A percentile compares a stretch with the other conserved stretches of the same genome.
Conservation (phyloP, 2,797 vertebrate species). For the Psittacula derbiana region DNA sequence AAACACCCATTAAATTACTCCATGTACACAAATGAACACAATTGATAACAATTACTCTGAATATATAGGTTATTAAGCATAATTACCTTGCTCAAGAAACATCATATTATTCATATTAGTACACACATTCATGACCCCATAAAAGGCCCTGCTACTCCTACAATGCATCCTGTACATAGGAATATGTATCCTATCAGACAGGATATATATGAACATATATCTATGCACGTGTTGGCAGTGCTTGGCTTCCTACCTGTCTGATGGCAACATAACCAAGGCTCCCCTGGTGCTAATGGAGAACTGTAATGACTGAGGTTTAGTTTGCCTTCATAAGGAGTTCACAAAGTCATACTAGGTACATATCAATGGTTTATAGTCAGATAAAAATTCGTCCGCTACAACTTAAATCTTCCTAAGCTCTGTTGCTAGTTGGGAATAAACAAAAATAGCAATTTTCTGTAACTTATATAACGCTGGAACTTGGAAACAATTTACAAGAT, state of each 20-base stretch:
- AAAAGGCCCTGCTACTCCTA: neutral
- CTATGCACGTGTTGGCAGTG: accelerated
- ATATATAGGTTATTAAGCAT: slow-evolving; percentile 32
- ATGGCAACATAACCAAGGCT: accelerated
- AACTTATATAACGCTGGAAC: neutral
- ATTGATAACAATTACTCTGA: slow-evolving; percentile 29
- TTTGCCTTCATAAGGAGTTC: neutral
- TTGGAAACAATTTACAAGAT: neutral
- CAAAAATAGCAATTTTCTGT: neutral
- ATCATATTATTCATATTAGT: neutral
- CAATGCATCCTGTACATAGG: neutral
- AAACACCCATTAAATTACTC: slow-evolving; percentile 13
- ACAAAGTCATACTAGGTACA: neutral
- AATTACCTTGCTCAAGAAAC: slow-evolving; percentile 32
- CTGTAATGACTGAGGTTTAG: neutral
- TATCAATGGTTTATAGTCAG: neutral
- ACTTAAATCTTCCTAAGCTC: neutral
- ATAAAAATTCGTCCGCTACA: neutral
- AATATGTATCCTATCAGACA: neutral
- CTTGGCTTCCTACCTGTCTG: neutral
- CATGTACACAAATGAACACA: slow-evolving; percentile 25
- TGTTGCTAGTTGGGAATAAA: neutral
- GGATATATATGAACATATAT: neutral
- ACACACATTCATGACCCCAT: neutral
- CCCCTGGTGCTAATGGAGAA: accelerated